Evolutionary conservation across 2,113 vertebrate species (phyloP), one percentile per base, ranked within the genome.

Genomic region (Lontra canadensis): DNA sequence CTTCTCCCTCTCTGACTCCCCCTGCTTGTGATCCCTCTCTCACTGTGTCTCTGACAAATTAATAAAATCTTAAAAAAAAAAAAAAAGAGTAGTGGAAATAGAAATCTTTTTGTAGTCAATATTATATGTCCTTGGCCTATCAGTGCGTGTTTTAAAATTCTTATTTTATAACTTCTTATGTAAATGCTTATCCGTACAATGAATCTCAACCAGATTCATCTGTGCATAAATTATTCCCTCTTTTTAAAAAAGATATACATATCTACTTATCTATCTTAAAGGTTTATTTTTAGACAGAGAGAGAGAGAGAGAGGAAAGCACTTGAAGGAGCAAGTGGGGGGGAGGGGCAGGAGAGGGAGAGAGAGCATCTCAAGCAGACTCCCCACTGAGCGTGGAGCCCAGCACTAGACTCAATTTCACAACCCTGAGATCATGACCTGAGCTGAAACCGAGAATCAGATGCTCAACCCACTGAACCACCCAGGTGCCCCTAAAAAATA

Each of bases 61-160:
- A 55, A 18, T 55, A 55, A 55, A 55, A 55, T 18, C 52, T 55
- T 55, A 6, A 55, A 55, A 55, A 55, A 49, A 49, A 52, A 55
- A 55, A 55, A 95, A 96, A 52, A n/a, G 17, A 83, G 57, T 83
- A 69, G 25, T 42, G 6, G 59, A 69, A 94, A 97, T 63, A 84
- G 6, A 55, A 57, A 57, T 93, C 6, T 36, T 78, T 92, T 95
- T 69, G 26, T 84, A 61, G 55, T 95, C 42, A 85, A 3, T 71
- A 34, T 79, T 71, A 49, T 73, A 61, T 73, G 79, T 31, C 25
- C 63, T 88, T 71, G 49, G 49, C 39, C n/a, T 85, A 20, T 69
- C 15, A 84, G 42, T 79, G 89, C 76, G 47, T 88, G 61, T 67
- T 36, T 39, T 71, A 52, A 69, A 79, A 78, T 82, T 96, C 13